Conservation (phyloP, 2,888 invertebrate species). For the Erynnis tages region DNA sequence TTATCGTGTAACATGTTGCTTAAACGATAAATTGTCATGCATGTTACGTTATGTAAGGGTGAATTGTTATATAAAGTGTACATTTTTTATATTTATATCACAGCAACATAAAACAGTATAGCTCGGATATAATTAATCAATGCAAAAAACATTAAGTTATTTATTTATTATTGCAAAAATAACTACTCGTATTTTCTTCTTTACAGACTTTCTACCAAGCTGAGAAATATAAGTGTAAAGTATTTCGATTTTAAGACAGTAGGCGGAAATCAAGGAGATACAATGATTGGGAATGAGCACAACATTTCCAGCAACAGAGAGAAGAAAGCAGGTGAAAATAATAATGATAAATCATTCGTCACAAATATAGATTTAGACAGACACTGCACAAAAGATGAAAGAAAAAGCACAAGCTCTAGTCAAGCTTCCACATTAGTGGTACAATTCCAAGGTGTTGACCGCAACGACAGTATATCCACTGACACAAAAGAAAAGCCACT, state of each 20-base stretch:
- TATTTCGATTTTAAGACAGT: too few species aligned
- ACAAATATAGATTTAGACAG: background rate
- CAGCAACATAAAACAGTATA: too few species aligned
- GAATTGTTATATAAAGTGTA: too few species aligned
- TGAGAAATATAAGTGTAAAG: too few species aligned
- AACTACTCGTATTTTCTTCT: too few species aligned
- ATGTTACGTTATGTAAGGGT: too few species aligned
- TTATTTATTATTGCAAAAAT: too few species aligned
- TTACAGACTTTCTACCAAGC: constrained; percentile 1
- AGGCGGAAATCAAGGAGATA: background rate
- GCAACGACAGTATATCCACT: constrained; percentile 69
- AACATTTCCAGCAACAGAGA: constrained; percentile 5
- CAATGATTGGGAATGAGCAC: constrained; percentile 27
- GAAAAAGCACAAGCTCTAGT: constrained; percentile 39
- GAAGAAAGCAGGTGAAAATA: constrained; percentile 48
- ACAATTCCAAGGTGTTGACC: constrained; percentile 71
- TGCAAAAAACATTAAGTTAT: too few species aligned
- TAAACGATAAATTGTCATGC: too few species aligned
- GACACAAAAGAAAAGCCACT: constrained; percentile 62
- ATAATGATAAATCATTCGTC: constrained; percentile 56
- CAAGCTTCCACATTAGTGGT: constrained; percentile 55
- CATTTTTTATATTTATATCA: too few species aligned
- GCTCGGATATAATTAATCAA: too few species aligned
- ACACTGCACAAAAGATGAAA: constrained; percentile 24
- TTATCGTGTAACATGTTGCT: too few species aligned